Conservation (phyloP, 2,797 vertebrate species). For the Phyllotis vaccarum region DNA sequence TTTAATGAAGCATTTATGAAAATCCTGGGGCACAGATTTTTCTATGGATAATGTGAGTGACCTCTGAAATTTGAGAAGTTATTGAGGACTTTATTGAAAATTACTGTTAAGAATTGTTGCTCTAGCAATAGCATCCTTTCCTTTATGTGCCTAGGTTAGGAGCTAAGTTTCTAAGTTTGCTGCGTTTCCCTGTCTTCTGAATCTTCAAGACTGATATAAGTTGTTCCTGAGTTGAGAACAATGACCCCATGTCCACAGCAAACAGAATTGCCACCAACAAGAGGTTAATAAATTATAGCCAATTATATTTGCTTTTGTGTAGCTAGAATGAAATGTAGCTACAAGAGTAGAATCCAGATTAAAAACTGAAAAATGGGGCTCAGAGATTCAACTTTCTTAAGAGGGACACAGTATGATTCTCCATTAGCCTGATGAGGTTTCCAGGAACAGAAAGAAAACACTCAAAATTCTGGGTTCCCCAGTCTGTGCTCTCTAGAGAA, state of each 20-base stretch:
- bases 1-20: slow-evolving; percentile 32
- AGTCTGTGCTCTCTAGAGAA: neutral
- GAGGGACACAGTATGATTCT: neutral
- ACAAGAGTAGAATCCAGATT: neutral
- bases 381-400: neutral
- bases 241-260: slow-evolving; percentile 53
- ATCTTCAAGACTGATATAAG: slow-evolving; percentile 52
- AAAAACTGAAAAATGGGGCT: neutral
- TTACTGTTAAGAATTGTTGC: neutral
- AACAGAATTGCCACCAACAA: slow-evolving; percentile 64
- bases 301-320: neutral
- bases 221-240: slow-evolving; percentile 49
- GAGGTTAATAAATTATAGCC: neutral
- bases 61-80: neutral
- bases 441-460: neutral
- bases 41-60: neutral
- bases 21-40: neutral
- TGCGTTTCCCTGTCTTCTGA: slow-evolving; percentile 8
- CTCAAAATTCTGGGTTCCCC: neutral
- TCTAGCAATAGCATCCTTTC: neutral
- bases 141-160: neutral
- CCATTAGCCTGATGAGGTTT: neutral
- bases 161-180: neutral
- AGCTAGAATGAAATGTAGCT: neutral
- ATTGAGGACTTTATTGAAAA: neutral